Evolutionary conservation across 2,888 invertebrate genomes (phyloP).

Genomic region (Tanytarsus gracilentus): DNA sequence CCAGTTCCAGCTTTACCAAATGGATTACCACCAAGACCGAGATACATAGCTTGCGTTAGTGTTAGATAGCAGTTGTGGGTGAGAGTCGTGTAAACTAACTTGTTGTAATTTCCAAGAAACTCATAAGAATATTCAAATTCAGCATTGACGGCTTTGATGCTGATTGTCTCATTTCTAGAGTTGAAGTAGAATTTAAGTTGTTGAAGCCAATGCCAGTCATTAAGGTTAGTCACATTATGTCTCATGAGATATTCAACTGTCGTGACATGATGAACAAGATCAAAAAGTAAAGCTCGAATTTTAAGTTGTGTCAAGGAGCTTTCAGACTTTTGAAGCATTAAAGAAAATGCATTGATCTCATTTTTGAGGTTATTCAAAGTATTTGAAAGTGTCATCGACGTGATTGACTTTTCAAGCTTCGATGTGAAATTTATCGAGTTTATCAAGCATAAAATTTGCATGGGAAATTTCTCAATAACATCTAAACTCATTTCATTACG

Average conservation of each 20-base stretch:
- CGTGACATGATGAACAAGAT: conserved; percentile 83
- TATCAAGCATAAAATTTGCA: conserved; percentile 78
- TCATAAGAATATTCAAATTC: conserved; percentile 95
- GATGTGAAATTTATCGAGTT: conserved; percentile 79
- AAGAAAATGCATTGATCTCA: conserved; percentile 37
- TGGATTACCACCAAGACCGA: conserved; percentile 96
- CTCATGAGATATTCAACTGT: conserved; percentile 70
- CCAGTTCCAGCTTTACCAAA: conserved; percentile 97
- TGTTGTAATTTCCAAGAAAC: conserved; percentile 92
- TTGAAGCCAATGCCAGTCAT: conserved; percentile 92
- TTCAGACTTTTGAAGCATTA: conserved; percentile 37
- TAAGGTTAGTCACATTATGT: conserved; percentile 53
- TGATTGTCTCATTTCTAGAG: conserved; percentile 52
- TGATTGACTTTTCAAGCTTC: conserved; percentile 72
- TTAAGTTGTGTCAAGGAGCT: conserved; percentile 66
- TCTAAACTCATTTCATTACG: conserved; percentile 47
- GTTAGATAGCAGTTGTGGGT: conserved; percentile 98
- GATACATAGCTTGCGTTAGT: conserved; percentile 89
- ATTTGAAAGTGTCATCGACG: conserved; percentile 51
- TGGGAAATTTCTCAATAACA: conserved; percentile 43
- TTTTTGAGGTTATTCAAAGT: conserved; percentile 45
- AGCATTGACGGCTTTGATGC: conserved; percentile 81
- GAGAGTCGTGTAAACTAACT: conserved; percentile 89
- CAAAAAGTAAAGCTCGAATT: conserved; percentile 83
- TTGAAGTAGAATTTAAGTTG: conserved; percentile 74